These are phyloP conservation scores for Zelostemma sp. DNA, from an alignment of 1,140 invertebrate species.

Conservation along the genomic window DNA sequence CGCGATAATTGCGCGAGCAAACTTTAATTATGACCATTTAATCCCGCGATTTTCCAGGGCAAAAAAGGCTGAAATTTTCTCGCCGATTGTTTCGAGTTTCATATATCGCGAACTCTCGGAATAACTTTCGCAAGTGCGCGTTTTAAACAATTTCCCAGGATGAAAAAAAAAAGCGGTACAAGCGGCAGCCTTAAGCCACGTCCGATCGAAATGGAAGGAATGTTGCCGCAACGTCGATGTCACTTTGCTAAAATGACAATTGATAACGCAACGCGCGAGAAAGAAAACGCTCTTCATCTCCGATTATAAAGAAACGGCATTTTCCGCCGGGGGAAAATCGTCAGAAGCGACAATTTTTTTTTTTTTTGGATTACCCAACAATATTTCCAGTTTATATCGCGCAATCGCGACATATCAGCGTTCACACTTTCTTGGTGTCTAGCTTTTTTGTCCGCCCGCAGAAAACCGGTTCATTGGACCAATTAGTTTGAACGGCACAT, in stretches of 20 bases:
- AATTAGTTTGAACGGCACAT: constrained; percentile 50
- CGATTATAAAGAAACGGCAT: background rate
- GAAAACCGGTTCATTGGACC: constrained; percentile 44
- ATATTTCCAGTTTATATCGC: constrained; percentile 33
- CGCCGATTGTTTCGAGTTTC: constrained; percentile 19
- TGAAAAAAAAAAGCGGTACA: constrained; percentile 27
- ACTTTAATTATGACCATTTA: constrained; percentile 2
- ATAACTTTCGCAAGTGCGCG: constrained; percentile 45
- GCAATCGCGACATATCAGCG: constrained; percentile 25
- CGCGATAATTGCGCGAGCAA: background rate
- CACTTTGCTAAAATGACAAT: constrained; percentile 37
- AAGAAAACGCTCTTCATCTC: too few species aligned
- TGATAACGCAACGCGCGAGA: constrained; percentile 34
- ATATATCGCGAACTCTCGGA: constrained; percentile 21
- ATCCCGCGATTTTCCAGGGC: constrained; percentile 10
- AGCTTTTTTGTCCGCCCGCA: constrained; percentile 28
- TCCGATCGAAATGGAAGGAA: constrained; percentile 39
- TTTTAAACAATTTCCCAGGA: constrained; percentile 47
- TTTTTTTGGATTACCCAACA: constrained; percentile 14
- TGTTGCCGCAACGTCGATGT: constrained; percentile 37
- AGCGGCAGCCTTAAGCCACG: constrained; percentile 30
- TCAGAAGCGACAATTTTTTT: constrained; percentile 4
- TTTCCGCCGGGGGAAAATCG: constrained; percentile 6
- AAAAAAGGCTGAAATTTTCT: constrained; percentile 39
- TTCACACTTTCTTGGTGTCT: constrained; percentile 45